phyloP scores from a whole-genome alignment of 1,140 invertebrate species.

The Saccostrea glomerata region DNA sequence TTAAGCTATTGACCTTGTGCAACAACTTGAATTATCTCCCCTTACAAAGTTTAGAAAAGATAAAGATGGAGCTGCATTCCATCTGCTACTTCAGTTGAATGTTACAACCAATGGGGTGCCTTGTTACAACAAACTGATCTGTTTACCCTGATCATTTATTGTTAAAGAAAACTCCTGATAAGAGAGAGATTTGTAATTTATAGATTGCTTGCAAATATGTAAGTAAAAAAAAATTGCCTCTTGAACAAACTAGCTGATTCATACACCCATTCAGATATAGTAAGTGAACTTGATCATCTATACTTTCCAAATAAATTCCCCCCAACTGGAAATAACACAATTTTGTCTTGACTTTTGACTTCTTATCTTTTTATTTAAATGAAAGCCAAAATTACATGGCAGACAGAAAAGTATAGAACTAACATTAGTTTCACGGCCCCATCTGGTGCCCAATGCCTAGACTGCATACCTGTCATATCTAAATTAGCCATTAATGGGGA shows the following conservation, averaged over 20 bases:
- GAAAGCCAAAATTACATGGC: background rate
- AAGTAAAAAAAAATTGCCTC: no score
- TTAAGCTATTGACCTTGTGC: background rate
- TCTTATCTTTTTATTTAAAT: background rate
- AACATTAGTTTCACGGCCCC: background rate
- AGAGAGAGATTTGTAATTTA: background rate
- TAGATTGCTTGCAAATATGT: no score
- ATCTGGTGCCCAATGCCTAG: constrained; percentile 20
- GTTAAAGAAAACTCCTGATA: background rate
- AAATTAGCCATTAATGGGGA: constrained; percentile 38
- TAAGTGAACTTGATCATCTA: no score
- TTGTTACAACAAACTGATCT: background rate
- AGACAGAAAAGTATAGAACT: background rate
- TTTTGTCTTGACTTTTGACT: background rate
- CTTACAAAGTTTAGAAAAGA: background rate
- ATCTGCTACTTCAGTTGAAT: background rate
- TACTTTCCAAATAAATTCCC: background rate
- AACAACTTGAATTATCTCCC: constrained; percentile 12
- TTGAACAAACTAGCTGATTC: no score
- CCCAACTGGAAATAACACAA: no score
- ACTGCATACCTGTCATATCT: constrained; percentile 37
- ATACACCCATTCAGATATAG: no score
- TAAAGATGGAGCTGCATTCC: constrained; percentile 22
- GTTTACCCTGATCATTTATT: background rate
- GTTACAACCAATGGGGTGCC: background rate